Base-by-base conservation (phyloP, 2,888 invertebrate genomes). In the Arctia plantaginis region DNA sequence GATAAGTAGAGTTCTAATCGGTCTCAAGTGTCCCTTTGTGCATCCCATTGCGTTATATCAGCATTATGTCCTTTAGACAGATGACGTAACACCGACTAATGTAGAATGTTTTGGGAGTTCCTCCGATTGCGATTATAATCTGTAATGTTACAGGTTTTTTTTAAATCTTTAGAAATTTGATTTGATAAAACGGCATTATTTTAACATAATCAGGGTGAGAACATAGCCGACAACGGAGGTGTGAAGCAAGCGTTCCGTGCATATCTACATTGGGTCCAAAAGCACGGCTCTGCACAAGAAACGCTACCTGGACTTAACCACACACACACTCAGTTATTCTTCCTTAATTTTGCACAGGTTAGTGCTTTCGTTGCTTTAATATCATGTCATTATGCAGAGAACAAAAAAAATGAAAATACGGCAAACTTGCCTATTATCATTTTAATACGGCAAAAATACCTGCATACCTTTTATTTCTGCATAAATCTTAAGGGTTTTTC, bases 161-260 rank as follows among this genome's bases (percentile, higher is more conserved):
- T 35, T n/a, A n/a, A n/a, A 39, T 2, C 39, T 39, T 39, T 39
- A 39, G 39, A 39, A 3, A 10, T 39, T 39, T 39, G 10, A 12
- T 51, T 23, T 23, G 51, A 23, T 4, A 51, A 12, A 66, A 27
- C 23, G 10, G 12, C n/a, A n/a, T 64, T 65, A 4, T n/a, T n/a
- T 13, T 27, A 33, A 59, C 65, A 51, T 69, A 92, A 30, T 20
- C 62, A 97, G 95, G 98, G 98, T 2, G 99, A 99, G 93, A 99
- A 99, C 89, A 99, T 99, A 86, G 99, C 99, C 0, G 99, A 99
- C 90, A 99, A 99, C 89, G 99, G 99, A 0, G 99, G 99, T 0
- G 96, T 99, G 72, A 98, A 99, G 88, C 98, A 99, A 92, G 98
- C 99, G 0, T 99, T 98, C 84, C 96, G 98, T 89, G 98, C 99